Base-by-base conservation (phyloP, 1,140 invertebrate genomes). In the Zaprionus gabonicus region DNA sequence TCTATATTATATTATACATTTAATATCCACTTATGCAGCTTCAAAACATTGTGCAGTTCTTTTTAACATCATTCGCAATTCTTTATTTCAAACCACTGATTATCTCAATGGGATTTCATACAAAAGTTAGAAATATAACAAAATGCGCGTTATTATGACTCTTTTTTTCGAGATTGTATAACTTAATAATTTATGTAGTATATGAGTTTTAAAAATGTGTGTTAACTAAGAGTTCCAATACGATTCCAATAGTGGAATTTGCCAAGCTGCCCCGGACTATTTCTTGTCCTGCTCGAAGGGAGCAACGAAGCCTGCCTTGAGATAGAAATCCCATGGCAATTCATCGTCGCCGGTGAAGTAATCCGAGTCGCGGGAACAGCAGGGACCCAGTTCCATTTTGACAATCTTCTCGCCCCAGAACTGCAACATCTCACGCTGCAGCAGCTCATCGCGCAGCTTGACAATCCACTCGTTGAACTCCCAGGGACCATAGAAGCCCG, bases 331-430 rank as follows among this genome's bases (percentile, higher is more conserved):
- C 36, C 72, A n/a, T 0, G 86, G 78, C 15, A 76, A 4, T 4
- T 79, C 72, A 51, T 92, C 82, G 0, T 75, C 63, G 12, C 15
- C 58, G 13, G 86, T 80, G 59, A 81, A 91, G 58, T 69, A 84
- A 53, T 92, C 91, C 0, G 91, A 92, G 31, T 92, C 91, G 1
- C 82, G 77, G 0, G 72, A 60, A 49, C 87, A 92, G 28, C 80
- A 76, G 0, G 88, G 80, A 3, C 91, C 91, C 28, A 92, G 57
- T 69, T 90, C 81, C 28, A 80, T n/a, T 44, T 82, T 76, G 0
- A 92, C 91, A 27, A 92, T 75, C 44, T 73, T 78, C 6, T 92
- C 80, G 5, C 73, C 55, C 91, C 91, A 92, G 20, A 92, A 92
- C n/a, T 81, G 72, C 1, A 90, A 3, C 53, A 90, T 74, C 20